Base-by-base conservation (phyloP, 2,797 vertebrate species). In the Dicrostonyx torquatus region DNA sequence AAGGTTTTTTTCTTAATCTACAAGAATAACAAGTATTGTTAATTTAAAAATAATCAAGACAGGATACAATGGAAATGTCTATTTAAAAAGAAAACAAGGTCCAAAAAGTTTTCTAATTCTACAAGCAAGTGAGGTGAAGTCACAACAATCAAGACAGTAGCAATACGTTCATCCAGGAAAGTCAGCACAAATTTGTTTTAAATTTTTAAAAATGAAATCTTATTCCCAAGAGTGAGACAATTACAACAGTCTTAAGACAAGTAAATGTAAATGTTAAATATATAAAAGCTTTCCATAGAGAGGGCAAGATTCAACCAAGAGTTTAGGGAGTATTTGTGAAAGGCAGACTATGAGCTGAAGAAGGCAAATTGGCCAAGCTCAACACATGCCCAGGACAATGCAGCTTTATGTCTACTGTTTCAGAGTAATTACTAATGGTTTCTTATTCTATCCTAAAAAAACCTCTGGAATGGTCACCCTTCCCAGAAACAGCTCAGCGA, bases 11-110 rank as follows among this genome's bases (percentile, higher is more conserved):
- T 89, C 78, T 75, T 70, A 66, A 79, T 78, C 58, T 55, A 29
- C 31, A 89, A 92, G 64, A 93, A 87, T 77, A 95, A 87, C 22
- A 90, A 79, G 77, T 22, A 88, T 94, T 88, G 80, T 79, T 76
- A 94, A 85, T 77, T 24, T 45, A 50, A 83, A 88, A 91, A 48
- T 70, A 93, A 93, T 87, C 48, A 91, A 80, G n/a, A 80, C 50
- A 91, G 14, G 72, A 45, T 66, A 93, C 43, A 80, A 40, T 78
- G 87, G 87, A 48, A 50, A 89, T 86, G 53, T 75, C 40, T 84
- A 12, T 20, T 93, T 75, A 40, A 86, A 85, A 91, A 89, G 31
- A 12, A 89, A 91, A 40, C 48, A 60, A 92, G 34, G n/a, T 48
- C 45, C 60, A 94, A 92, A 75, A 64, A 73, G 26, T 87, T 95